A percentile compares a stretch with the other conserved stretches of the same genome.
These are phyloP conservation scores for Andrena chrysosceles DNA, from an alignment of 2,888 invertebrate genomes.

Conservation along the genomic window DNA sequence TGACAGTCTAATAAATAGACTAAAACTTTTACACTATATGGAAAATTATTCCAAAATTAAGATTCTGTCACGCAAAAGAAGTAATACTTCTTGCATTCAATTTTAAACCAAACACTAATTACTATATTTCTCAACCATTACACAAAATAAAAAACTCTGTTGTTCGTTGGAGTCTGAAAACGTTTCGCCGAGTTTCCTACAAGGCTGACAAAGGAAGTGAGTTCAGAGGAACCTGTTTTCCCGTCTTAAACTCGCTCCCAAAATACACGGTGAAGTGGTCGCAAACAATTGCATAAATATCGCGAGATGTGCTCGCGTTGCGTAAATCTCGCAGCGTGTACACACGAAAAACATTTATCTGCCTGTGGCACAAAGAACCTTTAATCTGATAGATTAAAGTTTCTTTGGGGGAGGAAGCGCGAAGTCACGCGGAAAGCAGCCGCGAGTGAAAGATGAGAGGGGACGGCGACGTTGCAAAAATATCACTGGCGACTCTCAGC, in stretches of 20 bases:
- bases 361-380: slow-evolving; percentile 58
- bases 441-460: slow-evolving; percentile 41
- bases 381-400: slow-evolving; percentile 73
- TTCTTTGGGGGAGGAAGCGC: slow-evolving; percentile 60
- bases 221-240: background rate
- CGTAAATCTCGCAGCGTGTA: slow-evolving; percentile 43
- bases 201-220: background rate
- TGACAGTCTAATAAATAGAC: no score
- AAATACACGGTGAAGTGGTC: background rate
- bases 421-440: slow-evolving; percentile 54
- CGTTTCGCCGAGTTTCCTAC: background rate
- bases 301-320: slow-evolving; percentile 21
- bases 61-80: no score
- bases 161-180: no score
- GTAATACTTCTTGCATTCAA: no score
- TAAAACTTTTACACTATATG: no score
- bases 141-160: no score
- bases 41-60: no score
- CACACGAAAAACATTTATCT: slow-evolving; percentile 52
- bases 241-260: background rate
- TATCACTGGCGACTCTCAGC: slow-evolving; percentile 60
- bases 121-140: no score
- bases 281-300: slow-evolving; percentile 46
- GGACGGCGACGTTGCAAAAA: slow-evolving; percentile 62
- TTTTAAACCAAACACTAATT: no score